Percentiles rank a stretch among this genome's conserved stretches.
These are phyloP conservation scores for Tipula vernalis DNA, from an alignment of 2,888 invertebrate species.

Conservation along the genomic window DNA sequence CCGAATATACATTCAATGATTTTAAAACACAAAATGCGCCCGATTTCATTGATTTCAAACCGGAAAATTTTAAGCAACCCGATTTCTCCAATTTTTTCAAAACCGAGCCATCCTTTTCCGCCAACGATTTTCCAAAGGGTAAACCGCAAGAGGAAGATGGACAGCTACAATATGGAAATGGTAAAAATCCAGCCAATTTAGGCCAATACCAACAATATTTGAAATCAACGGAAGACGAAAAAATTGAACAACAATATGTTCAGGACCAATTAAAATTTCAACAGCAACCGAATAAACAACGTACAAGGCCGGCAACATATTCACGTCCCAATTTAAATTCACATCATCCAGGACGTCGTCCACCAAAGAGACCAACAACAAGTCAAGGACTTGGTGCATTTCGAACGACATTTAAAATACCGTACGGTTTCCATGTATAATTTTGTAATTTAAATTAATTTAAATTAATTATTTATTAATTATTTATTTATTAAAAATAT, in stretches of 20 bases:
- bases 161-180: not conserved
- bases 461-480: not conserved
- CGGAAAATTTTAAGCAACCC: not conserved
- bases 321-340: not conserved
- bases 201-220: slow-evolving; percentile 13
- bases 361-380: not conserved
- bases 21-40: not conserved
- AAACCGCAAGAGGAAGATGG: not conserved
- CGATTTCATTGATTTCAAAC: not conserved
- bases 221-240: slow-evolving; percentile 13
- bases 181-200: slow-evolving; percentile 4
- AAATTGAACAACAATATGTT: slow-evolving; percentile 12
- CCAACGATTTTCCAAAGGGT: not conserved
- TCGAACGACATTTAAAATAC: not conserved
- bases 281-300: not conserved
- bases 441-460: too few relatives aligned
- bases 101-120: not conserved
- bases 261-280: slow-evolving; percentile 13
- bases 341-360: not conserved
- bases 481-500: not conserved
- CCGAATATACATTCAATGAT: not conserved
- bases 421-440: not conserved
- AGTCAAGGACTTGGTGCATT: not conserved
- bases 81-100: not conserved
- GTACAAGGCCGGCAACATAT: not conserved